Evolutionary conservation across 2,888 invertebrate species (phyloP).

Genomic region (Apodemia duryi): DNA sequence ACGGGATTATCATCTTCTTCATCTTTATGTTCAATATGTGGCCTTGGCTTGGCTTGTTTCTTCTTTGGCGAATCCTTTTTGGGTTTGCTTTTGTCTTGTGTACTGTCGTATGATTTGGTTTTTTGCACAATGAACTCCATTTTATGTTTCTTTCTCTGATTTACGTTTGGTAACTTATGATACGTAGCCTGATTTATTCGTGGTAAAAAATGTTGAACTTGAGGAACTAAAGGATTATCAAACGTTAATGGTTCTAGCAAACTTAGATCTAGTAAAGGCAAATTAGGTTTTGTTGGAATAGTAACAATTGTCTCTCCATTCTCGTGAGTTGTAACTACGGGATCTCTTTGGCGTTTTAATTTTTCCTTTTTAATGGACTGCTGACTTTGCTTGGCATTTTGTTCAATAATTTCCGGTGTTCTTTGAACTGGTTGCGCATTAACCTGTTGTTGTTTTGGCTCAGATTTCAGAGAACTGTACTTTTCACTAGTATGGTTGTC

Average conservation of each 20-base stretch:
- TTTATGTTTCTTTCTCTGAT: constrained; percentile 47
- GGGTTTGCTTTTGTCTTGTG: constrained; percentile 42
- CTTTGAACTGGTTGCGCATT: constrained; percentile 26
- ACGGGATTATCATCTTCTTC: constrained; percentile 43
- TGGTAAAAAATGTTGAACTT: constrained; percentile 70
- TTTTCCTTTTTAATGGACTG: constrained; percentile 19
- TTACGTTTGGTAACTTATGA: constrained; percentile 47
- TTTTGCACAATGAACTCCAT: constrained; percentile 51
- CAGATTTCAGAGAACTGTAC: constrained; percentile 38
- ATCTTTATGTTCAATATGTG: constrained; percentile 39
- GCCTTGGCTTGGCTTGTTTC: constrained; percentile 40
- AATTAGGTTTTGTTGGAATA: constrained; percentile 53
- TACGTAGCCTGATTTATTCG: constrained; percentile 57
- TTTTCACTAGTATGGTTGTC: constrained; percentile 41
- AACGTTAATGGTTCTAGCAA: constrained; percentile 67
- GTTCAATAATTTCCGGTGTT: constrained; percentile 20
- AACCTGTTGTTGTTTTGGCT: constrained; percentile 43
- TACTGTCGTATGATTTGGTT: constrained; percentile 51
- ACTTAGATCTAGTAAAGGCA: constrained; percentile 60
- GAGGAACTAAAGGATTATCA: constrained; percentile 66
- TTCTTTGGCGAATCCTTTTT: constrained; percentile 40
- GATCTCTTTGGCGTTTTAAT: constrained; percentile 36
- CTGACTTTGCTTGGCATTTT: constrained; percentile 31
- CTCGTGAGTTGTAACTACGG: constrained; percentile 48
- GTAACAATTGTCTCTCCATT: constrained; percentile 58